Percentiles rank a stretch among this genome's conserved stretches.
Evolutionary conservation across 2,797 vertebrate species (phyloP).

Genomic region (Tragelaphus eurycerus): DNA sequence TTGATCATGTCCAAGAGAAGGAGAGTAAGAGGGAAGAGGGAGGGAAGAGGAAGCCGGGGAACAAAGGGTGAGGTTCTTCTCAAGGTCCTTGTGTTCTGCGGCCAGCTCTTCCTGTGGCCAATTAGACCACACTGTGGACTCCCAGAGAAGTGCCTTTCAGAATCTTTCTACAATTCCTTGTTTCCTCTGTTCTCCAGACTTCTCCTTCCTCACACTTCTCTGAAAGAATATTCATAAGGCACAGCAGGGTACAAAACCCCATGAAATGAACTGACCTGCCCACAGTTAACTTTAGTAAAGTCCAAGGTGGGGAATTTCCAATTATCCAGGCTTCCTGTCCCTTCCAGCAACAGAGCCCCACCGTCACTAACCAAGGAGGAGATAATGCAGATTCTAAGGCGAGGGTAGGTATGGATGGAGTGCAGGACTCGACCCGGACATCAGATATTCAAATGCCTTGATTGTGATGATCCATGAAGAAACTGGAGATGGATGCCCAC

Average conservation of each 20-base stretch:
- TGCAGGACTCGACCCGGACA: rapidly evolving
- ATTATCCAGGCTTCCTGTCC: rapidly evolving
- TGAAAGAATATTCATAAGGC: neutral
- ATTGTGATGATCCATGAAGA: neutral
- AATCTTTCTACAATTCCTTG: neutral
- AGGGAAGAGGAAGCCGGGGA: no score
- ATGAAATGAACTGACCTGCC: neutral
- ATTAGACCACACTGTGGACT: neutral
- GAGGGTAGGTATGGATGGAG: rapidly evolving
- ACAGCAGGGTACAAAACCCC: neutral
- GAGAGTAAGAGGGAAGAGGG: neutral
- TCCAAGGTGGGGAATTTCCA: neutral
- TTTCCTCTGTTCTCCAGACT: neutral
- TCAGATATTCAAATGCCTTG: neutral
- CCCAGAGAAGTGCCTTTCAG: neutral
- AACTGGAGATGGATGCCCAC: neutral
- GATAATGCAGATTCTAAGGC: rapidly evolving
- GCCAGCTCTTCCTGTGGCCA: neutral
- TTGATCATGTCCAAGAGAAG: neutral
- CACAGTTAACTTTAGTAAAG: neutral
- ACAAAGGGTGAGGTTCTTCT: neutral
- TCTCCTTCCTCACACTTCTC: neutral
- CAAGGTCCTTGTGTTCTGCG: rapidly evolving
- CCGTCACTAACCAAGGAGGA: rapidly evolving
- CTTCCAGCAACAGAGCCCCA: neutral